Base-by-base conservation (phyloP, 2,113 vertebrate species). In the Petroica traversi region DNA sequence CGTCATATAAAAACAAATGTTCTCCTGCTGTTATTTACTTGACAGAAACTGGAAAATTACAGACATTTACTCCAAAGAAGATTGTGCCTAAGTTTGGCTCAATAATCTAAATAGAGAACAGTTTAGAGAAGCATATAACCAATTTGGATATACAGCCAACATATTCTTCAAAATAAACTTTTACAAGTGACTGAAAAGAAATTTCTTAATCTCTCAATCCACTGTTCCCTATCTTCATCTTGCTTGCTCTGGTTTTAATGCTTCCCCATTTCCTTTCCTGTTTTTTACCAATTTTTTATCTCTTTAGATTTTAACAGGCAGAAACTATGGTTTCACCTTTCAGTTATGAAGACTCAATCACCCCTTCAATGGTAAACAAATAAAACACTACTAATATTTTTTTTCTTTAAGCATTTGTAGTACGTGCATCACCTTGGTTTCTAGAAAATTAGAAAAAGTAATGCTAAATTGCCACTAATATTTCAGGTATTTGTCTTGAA, bases 21-120 rank as follows among this genome's bases (percentile, higher is more conserved):
- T 93, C 88, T 88, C 93, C 81, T 96, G 90, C 93, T 92, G 95
- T 90, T 97, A 96, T 97, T 95, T 96, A 93, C 92, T 93, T 93
- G 79, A 93, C 88, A 83, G 85, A 94, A 96, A 92, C 51, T 74
- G 79, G 85, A 94, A 96, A 94, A 93, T 77, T 92, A 95, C 92
- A 96, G 95, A 82, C 79, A 80, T 92, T 83, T 88, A 88, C 59
- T 84, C 83, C 77, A 91, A 90, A 45, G 59, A 95, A 94, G 64
- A 92, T 72, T 94, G 92, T 38, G 48, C 80, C 72, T 88, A 67
- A 59, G 48, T 88, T 92, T 90, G 92, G 51, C 51, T 92, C 75
- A 80, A 84, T 84, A 88, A 71, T 78, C 61, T 83, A 92, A 88
- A 83, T 4, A 74, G 73, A 79, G 46, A 90, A 81, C n/a, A 86